A percentile compares a stretch with the other conserved stretches of the same genome.
Evolutionary conservation across 2,113 vertebrate species (phyloP).

Genomic region (Eublepharis macularius): DNA sequence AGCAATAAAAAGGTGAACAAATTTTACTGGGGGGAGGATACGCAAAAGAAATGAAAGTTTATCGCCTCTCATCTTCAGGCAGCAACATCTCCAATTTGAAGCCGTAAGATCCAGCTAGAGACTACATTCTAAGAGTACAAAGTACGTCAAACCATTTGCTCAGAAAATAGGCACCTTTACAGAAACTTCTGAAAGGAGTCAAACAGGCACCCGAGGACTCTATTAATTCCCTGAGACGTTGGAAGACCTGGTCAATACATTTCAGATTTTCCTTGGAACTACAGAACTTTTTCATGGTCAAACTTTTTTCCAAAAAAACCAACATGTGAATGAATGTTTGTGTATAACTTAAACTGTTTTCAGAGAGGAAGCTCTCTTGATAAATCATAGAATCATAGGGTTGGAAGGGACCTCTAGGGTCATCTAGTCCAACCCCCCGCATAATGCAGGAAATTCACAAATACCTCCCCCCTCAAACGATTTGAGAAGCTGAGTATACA

Average conservation of each 20-base stretch:
- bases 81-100: neutral
- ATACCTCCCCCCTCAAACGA: too few relatives aligned
- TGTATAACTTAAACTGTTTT: neutral
- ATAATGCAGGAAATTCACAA: too few relatives aligned
- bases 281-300: neutral
- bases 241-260: neutral
- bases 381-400: too few relatives aligned
- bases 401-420: too few relatives aligned
- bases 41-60: neutral
- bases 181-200: neutral
- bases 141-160: neutral
- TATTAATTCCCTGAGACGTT: neutral
- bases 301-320: neutral
- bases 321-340: neutral
- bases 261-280: neutral
- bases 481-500: neutral
- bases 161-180: neutral
- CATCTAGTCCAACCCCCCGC: too few relatives aligned
- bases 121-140: neutral
- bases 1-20: neutral
- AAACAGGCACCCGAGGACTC: neutral
- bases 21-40: neutral
- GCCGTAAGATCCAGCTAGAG: neutral
- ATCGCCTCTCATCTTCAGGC: too few relatives aligned
- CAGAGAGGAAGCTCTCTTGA: neutral